Conservation (phyloP, 1,140 invertebrate species). For the Leucophenga varia region DNA sequence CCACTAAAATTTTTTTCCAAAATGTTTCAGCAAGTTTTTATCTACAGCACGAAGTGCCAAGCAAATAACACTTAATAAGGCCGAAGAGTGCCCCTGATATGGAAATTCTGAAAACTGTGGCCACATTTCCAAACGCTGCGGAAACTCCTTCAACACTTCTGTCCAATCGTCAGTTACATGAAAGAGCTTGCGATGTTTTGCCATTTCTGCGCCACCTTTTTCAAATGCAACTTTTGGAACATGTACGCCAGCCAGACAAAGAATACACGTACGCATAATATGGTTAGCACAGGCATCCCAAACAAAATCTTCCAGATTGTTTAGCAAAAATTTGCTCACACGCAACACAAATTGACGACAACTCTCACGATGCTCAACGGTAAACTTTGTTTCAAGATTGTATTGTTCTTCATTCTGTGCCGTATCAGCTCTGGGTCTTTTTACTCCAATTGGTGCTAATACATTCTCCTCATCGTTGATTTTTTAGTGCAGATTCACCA, state of each 20-base stretch:
- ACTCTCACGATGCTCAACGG: slow-evolving; percentile 58
- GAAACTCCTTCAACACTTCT: slow-evolving; percentile 67
- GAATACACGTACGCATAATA: slow-evolving; percentile 70
- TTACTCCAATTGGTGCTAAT: slow-evolving; percentile 28
- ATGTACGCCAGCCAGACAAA: slow-evolving; percentile 62
- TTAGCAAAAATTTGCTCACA: slow-evolving; percentile 73
- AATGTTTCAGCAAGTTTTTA: slow-evolving; percentile 60
- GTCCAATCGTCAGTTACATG: slow-evolving; percentile 64
- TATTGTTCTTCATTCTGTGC: slow-evolving; percentile 39
- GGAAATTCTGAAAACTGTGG: slow-evolving; percentile 74
- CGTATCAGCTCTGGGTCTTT: slow-evolving; percentile 43
- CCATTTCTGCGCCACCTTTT: slow-evolving; percentile 42
- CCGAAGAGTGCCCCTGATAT: slow-evolving; percentile 69
- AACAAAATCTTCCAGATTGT: slow-evolving; percentile 83
- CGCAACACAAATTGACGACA: slow-evolving; percentile 68
- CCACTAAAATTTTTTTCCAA: slow-evolving; percentile 65
- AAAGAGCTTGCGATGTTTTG: slow-evolving; percentile 39
- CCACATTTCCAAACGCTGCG: slow-evolving; percentile 65
- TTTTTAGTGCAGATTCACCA: slow-evolving; percentile 26
- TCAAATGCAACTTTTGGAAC: slow-evolving; percentile 49
- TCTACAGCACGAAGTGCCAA: slow-evolving; percentile 65
- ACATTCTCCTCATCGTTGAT: slow-evolving; percentile 40
- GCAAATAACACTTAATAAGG: slow-evolving; percentile 69
- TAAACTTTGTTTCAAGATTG: slow-evolving; percentile 52
- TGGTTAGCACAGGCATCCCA: slow-evolving; percentile 79